phyloP scores from a whole-genome alignment of 1,140 invertebrate species.

The Mactra quadrangularis region DNA sequence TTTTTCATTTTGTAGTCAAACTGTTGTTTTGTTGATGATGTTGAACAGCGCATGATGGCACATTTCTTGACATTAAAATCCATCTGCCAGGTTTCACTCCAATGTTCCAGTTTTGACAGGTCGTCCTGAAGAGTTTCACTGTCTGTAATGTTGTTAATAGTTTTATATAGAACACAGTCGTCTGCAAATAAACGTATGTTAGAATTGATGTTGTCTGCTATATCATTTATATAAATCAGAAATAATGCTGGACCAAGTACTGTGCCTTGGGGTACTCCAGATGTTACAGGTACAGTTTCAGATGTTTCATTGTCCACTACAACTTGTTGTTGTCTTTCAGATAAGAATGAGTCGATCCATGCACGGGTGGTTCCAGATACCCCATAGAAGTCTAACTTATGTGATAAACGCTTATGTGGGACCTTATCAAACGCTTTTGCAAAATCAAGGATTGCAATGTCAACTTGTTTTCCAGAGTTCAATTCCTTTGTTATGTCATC shows the following conservation, averaged over 20 bases:
- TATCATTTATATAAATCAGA: background rate
- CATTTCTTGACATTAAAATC: conserved; percentile 14
- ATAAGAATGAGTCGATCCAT: background rate
- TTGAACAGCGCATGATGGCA: conserved; percentile 5
- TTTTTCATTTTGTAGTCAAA: background rate
- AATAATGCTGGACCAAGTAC: background rate
- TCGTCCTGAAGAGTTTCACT: no score
- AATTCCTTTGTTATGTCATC: background rate
- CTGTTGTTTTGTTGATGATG: conserved; percentile 22
- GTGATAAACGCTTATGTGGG: background rate
- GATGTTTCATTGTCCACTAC: background rate
- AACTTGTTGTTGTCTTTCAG: background rate
- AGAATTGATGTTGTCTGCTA: background rate
- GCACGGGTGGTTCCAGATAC: background rate
- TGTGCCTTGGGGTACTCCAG: background rate
- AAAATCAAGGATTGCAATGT: background rate
- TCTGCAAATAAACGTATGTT: background rate
- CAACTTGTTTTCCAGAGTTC: background rate
- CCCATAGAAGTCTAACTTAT: conserved; percentile 8
- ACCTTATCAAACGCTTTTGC: conserved; percentile 10
- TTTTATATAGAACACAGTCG: background rate
- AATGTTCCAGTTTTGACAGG: no score
- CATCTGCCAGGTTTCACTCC: no score
- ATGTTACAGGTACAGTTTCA: background rate
- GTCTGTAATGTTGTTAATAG: no score